Percentiles rank a stretch among this genome's conserved stretches.
Evolutionary conservation across 64 coral and sea anemone genomes (phyloP).

Genomic region (Stylophora pistillata): DNA sequence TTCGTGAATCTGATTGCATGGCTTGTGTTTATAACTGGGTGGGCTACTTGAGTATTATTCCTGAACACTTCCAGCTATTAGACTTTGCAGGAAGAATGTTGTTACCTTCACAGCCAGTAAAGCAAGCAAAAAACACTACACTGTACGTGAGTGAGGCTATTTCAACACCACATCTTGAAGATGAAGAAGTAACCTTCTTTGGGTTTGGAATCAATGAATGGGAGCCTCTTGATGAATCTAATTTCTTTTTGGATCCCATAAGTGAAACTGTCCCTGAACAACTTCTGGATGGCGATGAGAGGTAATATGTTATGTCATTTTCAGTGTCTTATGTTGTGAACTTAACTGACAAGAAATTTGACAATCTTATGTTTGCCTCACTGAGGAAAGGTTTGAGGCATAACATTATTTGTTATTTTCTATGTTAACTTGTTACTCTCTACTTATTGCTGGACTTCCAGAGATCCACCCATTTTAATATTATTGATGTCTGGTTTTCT

Average conservation of each 20-base stretch:
- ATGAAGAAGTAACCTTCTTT: constrained; percentile 19
- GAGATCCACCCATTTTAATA: no score
- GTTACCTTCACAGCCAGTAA: constrained; percentile 24
- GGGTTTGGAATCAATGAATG: constrained; percentile 14
- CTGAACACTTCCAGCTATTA: constrained; percentile 17
- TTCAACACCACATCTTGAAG: constrained; percentile 16
- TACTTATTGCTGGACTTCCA: no score
- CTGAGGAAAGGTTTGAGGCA: no score
- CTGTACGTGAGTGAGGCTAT: constrained; percentile 6
- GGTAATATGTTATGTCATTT: constrained; percentile 10
- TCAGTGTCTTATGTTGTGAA: neutral
- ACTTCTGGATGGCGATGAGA: constrained; percentile 9
- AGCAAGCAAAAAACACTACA: constrained; percentile 7
- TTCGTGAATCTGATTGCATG: constrained; percentile 2
- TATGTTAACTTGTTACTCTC: no score
- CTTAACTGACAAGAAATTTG: no score
- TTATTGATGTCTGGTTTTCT: no score
- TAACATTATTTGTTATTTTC: no score
- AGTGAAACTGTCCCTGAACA: constrained; percentile 9
- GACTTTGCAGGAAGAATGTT: constrained; percentile 14
- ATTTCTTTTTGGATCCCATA: constrained; percentile 1
- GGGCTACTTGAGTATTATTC: constrained; percentile 5
- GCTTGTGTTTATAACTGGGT: constrained; percentile 12
- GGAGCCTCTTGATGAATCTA: constrained; percentile 6
- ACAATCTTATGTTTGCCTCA: no score